Evolutionary conservation across 2,113 vertebrate species (phyloP), one percentile per base, ranked within the genome.

Genomic region (Mobula hypostoma): DNA sequence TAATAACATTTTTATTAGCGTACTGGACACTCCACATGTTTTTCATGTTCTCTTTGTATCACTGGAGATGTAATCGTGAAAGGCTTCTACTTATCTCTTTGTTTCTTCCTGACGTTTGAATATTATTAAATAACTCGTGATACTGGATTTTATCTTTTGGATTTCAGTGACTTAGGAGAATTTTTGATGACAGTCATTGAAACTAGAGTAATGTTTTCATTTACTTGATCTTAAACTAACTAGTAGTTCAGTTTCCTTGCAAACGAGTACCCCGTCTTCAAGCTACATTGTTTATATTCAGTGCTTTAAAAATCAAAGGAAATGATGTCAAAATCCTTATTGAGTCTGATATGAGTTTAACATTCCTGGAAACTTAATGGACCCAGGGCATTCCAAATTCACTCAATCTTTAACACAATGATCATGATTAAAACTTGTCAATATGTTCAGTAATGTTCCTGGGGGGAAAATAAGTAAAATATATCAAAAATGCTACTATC

Each of bases 301-400:
- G 56, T n/a, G 80, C 29, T n/a, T n/a, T 15, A 87, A 87, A 87
- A 27, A 87, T 87, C 58, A 87, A 87, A 58, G 61, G 48, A 87
- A 61, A 14, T 63, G 27, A 24, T 87, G 58, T 58, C 27, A 87
- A 87, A 27, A 85, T 63, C 56, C 3, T 0, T 48, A 87, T 24
- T 61, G 56, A 14, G 56, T 87, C 48, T 87, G 21, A 61, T 58
- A 4, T 61, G 11, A 17, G 68, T 70, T 70, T 17, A 70, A 1
- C 68, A 70, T 70, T 70, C 5, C 8, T 70, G 68, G 68, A 70
- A 70, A 7, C 68, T 61, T 11, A 1, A 24, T 87, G 70, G 27
- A 82, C 80, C n/a, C 56, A n/a, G 2, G 48, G 8, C 56, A 3
- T 87, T 29, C 56, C 58, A 61, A 2, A 4, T 87, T 61, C 83